Evolutionary conservation across 2,797 vertebrate species (phyloP).

Genomic region (Chrosomus eos): DNA sequence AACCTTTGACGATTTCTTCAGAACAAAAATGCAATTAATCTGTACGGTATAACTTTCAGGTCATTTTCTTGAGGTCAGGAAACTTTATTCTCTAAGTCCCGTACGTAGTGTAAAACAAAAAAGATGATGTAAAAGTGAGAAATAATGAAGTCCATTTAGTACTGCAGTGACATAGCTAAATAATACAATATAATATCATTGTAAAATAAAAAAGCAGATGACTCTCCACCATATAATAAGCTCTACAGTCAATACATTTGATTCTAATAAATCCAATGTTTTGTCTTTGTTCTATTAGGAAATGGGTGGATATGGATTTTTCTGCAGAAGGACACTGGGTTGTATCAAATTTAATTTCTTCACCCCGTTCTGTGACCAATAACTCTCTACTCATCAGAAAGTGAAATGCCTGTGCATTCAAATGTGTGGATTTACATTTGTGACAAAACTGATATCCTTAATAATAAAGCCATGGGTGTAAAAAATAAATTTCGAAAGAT

Average conservation of each 20-base stretch:
- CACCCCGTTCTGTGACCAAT: constrained; percentile 29
- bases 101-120: neutral
- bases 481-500: constrained; percentile 2
- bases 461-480: neutral
- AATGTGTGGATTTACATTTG: constrained; percentile 29
- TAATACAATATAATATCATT: constrained; percentile 10
- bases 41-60: neutral
- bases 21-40: neutral
- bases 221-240: neutral
- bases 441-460: constrained; percentile 5
- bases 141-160: neutral
- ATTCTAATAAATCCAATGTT: constrained; percentile 47
- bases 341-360: constrained; percentile 14
- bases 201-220: constrained; percentile 41
- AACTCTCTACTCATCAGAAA: constrained; percentile 33
- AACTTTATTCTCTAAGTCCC: neutral
- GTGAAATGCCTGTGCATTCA: constrained; percentile 14
- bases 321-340: constrained; percentile 17
- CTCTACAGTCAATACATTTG: constrained; percentile 26
- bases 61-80: neutral
- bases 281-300: constrained; percentile 28
- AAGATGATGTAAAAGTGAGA: neutral
- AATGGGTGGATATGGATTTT: constrained; percentile 44
- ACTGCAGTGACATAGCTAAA: constrained; percentile 14
- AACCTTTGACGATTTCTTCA: neutral